Evolutionary conservation across 2,797 vertebrate genomes (phyloP), one percentile per base, ranked within the genome.

Genomic region (Discoglossus pictus): DNA sequence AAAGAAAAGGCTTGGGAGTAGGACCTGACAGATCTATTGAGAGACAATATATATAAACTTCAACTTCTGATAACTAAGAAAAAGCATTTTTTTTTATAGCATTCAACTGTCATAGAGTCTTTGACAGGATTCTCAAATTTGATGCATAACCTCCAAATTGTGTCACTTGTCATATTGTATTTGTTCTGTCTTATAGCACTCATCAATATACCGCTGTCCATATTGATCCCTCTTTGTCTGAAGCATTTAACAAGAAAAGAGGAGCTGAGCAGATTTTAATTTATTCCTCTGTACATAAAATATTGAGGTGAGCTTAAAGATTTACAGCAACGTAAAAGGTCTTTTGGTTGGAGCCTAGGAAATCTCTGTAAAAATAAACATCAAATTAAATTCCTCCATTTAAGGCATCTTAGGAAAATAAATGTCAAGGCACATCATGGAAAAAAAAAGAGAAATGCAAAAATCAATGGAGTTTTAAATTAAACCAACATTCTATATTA

Each of bases 401-500:
- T 53, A 56, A 56, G 52, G 21, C 59, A 70, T 68, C 35, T 3
- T 42, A n/a, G 5, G 64, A 78, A 71, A 73, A 75, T 42, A 76
- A 73, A 75, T 65, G 58, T 52, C 11, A 7, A 56, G 66, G 74
- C 56, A 73, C 20, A 71, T 71, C 61, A 58, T 27, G 13, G 36
- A 2, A 27, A 51, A 47, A 39, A 60, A 10, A n/a, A n/a, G 35
- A 77, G 68, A 69, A 21, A 73, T 39, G 16, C 46, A 74, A 78
- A 79, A 77, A 78, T 73, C 77, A 78, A 78, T 73, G 42, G 0
- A n/a, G 56, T 76, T 74, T 72, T 53, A 72, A 58, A 76, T 23
- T 69, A 71, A 71, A 73, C 35, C 58, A 65, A 47, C 50, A 42
- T 53, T 54, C 54, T 59, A 10, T 62, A 68, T 66, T 25, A 20